Evolutionary conservation across 2,797 vertebrate species (phyloP).

Genomic region (Pseudocheirus occidentalis): DNA sequence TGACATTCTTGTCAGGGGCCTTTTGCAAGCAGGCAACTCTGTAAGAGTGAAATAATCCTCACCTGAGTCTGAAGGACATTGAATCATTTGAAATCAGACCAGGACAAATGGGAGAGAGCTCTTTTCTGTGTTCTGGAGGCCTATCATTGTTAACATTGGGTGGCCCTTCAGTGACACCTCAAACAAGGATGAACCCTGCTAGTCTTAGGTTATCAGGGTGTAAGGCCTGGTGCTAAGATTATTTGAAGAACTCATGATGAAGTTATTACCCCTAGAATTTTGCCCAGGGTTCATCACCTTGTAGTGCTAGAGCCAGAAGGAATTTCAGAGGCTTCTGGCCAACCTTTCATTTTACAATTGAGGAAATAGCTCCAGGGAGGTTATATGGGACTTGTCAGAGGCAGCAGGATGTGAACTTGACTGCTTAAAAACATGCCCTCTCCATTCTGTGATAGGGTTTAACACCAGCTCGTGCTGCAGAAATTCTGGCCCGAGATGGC

Average conservation of each 20-base stretch:
- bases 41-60: not conserved
- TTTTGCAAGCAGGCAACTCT: conserved; percentile 4
- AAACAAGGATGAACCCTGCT: not conserved
- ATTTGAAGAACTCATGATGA: not conserved
- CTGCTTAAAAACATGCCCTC: not conserved
- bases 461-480: conserved; percentile 89
- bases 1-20: not conserved
- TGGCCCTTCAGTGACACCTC: not conserved
- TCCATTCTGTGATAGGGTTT: conserved; percentile 87
- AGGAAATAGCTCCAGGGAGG: not conserved
- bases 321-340: not conserved
- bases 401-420: not conserved
- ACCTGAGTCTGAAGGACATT: not conserved
- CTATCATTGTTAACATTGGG: not conserved
- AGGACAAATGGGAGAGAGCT: not conserved
- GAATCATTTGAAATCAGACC: not conserved
- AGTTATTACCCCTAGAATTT: not conserved
- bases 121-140: not conserved
- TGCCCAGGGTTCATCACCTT: not conserved
- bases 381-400: not conserved
- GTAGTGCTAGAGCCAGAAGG: not conserved
- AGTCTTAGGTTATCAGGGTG: not conserved
- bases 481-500: conserved; percentile 94
- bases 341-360: not conserved
- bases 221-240: not conserved